Percentiles rank a stretch among this genome's conserved stretches.
These are phyloP conservation scores for Centroberyx gerrardi DNA, from an alignment of 2,797 vertebrate genomes.

Conservation along the genomic window DNA sequence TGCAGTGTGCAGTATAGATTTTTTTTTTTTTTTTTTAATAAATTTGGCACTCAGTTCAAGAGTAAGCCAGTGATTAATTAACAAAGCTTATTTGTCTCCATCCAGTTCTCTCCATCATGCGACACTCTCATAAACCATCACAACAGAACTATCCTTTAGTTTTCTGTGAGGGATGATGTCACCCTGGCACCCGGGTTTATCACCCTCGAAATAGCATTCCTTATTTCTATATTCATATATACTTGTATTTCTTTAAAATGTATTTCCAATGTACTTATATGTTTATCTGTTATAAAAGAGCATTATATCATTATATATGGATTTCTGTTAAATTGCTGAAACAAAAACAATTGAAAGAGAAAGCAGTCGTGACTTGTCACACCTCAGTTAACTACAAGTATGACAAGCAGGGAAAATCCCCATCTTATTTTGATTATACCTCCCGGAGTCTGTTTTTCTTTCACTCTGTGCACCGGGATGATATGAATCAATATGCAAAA, in stretches of 20 bases:
- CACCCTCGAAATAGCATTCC: not conserved
- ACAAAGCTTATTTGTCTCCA: too few relatives aligned
- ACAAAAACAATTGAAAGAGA: not conserved
- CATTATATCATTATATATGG: too few relatives aligned
- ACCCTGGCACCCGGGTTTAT: not conserved
- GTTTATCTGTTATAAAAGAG: too few relatives aligned
- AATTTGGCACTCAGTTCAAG: too few relatives aligned
- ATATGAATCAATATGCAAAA: slow-evolving; percentile 14
- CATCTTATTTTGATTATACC: not conserved
- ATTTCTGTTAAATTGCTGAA: too few relatives aligned
- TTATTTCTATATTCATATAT: not conserved
- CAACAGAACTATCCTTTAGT: too few relatives aligned
- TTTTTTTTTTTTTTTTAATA: too few relatives aligned
- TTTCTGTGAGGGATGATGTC: not conserved
- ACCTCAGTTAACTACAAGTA: slow-evolving; percentile 1
- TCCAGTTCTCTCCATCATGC: not conserved
- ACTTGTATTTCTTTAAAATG: too few relatives aligned
- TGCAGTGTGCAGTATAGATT: too few relatives aligned
- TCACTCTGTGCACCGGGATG: not conserved
- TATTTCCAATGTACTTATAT: too few relatives aligned
- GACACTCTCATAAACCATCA: not conserved
- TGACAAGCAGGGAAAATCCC: slow-evolving; percentile 17
- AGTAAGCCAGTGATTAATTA: too few relatives aligned
- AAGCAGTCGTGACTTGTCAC: slow-evolving; percentile 2
- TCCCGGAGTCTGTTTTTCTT: not conserved